phyloP scores from a whole-genome alignment of 2,888 invertebrate genomes.

The Stegana nigrithorax region DNA sequence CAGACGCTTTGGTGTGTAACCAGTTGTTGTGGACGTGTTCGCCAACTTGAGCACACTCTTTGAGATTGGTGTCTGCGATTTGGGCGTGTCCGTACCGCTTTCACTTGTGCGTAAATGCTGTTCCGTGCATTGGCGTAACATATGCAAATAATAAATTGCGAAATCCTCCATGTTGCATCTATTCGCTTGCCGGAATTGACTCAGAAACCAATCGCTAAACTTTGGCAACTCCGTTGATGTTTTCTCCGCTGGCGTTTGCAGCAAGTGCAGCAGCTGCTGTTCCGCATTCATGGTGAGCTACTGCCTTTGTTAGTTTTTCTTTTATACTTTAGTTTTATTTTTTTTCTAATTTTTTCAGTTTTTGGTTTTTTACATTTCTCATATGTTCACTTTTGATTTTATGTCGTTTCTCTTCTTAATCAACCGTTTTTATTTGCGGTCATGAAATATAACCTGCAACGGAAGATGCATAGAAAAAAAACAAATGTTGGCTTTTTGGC shows the following conservation, averaged over 20 bases:
- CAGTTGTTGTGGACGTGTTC: too few relatives aligned
- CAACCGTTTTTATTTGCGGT: conserved; percentile 28
- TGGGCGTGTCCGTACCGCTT: conserved; percentile 43
- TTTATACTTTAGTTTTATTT: conserved; percentile 23
- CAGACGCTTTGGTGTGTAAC: conserved; percentile 16
- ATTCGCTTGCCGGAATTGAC: conserved; percentile 34
- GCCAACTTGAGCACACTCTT: background rate
- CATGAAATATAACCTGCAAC: conserved; percentile 46
- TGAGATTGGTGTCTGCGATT: conserved; percentile 43
- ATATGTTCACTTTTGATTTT: conserved; percentile 21
- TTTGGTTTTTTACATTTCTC: conserved; percentile 25
- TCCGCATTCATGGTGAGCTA: conserved; percentile 23
- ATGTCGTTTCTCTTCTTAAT: conserved; percentile 30
- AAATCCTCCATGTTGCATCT: conserved; percentile 69
- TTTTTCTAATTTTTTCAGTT: conserved; percentile 2
- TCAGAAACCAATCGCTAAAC: conserved; percentile 46
- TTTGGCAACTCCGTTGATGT: conserved; percentile 27
- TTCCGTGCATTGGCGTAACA: conserved; percentile 72
- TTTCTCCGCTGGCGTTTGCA: conserved; percentile 34
- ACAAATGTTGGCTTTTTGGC: conserved; percentile 27
- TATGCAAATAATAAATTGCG: conserved; percentile 72
- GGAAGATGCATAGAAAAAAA: conserved; percentile 56
- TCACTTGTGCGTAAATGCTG: conserved; percentile 62
- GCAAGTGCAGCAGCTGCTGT: conserved; percentile 35
- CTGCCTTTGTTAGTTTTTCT: conserved; percentile 13